Percentiles rank a stretch among this genome's conserved stretches.
phyloP scores from a whole-genome alignment of 2,797 vertebrate species.

The Hypotaenidia okinawae region DNA sequence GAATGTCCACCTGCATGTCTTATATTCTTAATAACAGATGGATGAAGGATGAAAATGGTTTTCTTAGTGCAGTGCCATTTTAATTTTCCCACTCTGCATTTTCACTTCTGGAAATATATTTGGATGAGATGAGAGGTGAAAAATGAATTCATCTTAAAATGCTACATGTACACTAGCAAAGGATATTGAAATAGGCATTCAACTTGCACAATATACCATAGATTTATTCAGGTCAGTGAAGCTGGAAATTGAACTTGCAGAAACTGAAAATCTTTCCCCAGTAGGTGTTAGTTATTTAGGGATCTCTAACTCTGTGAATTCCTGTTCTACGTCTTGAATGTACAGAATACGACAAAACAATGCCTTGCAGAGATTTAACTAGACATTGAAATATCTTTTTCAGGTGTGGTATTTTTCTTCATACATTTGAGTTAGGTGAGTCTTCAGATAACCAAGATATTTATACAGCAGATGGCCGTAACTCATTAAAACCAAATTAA shows the following conservation, averaged over 20 bases:
- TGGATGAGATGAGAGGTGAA: neutral
- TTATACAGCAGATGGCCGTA: neutral
- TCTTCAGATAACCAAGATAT: neutral
- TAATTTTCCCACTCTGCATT: neutral
- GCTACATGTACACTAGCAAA: neutral
- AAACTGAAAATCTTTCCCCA: neutral
- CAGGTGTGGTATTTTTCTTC: neutral
- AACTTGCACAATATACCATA: fast-evolving
- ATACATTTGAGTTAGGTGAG: conserved; percentile 10
- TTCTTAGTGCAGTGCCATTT: neutral
- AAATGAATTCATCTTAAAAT: neutral
- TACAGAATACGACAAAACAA: neutral
- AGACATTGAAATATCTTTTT: neutral
- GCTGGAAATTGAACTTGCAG: neutral
- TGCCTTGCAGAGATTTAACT: neutral
- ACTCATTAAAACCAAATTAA: neutral
- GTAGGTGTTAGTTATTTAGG: neutral
- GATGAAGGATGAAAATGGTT: neutral
- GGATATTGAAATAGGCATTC: neutral
- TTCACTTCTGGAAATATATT: neutral
- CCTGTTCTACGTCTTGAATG: neutral
- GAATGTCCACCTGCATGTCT: neutral
- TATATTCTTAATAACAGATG: neutral
- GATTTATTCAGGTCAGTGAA: neutral
- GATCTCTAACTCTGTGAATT: neutral